Evolutionary conservation across 2,797 vertebrate genomes (phyloP).

Genomic region (Chaenodraco wilsoni): DNA sequence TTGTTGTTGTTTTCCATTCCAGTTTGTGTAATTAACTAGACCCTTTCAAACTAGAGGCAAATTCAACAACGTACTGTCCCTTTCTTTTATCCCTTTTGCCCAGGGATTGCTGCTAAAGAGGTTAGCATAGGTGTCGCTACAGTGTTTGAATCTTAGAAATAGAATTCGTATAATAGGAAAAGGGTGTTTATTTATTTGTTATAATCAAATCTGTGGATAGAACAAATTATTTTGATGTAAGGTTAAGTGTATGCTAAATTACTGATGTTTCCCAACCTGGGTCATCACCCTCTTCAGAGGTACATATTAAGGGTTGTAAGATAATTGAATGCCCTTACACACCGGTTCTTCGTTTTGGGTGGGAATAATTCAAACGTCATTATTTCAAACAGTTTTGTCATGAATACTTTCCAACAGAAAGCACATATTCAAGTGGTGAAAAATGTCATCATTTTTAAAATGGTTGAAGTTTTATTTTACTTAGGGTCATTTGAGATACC

Average conservation of each 20-base stretch:
- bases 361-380: too few species aligned
- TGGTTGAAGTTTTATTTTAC: background rate
- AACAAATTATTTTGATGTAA: background rate
- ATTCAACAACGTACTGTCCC: background rate
- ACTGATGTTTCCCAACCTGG: too few species aligned
- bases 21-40: constrained; percentile 17
- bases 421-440: too few species aligned
- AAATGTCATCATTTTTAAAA: too few species aligned
- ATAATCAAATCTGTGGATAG: background rate
- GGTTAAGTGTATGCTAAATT: background rate
- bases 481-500: background rate
- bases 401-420: too few species aligned
- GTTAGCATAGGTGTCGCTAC: background rate
- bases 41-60: background rate
- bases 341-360: too few species aligned
- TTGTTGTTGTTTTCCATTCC: constrained; percentile 8
- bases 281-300: too few species aligned
- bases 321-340: too few species aligned
- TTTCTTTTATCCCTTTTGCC: background rate
- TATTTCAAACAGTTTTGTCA: too few species aligned
- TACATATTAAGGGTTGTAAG: too few species aligned
- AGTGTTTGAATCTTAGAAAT: background rate
- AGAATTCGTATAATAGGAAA: background rate
- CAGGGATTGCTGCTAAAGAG: background rate
- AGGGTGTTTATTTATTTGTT: background rate